Conservation (phyloP, 2,113 vertebrate species). For the Eudorcas thomsonii region DNA sequence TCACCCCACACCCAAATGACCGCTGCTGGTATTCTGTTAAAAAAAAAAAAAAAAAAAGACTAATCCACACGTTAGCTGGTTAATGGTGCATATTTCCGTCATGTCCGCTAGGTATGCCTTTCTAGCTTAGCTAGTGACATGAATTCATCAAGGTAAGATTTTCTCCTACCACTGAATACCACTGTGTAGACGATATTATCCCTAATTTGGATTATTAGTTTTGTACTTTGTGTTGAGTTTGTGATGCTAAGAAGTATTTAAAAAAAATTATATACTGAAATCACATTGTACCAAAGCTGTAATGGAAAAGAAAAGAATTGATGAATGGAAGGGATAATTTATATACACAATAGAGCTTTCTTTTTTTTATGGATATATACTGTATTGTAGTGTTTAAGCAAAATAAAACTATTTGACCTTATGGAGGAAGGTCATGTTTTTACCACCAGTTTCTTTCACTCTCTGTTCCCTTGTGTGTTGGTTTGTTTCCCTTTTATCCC, state of each 20-base stretch:
- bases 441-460: slow-evolving; percentile 78
- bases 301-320: slow-evolving; percentile 77
- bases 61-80: slow-evolving; percentile 82
- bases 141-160: slow-evolving; percentile 88
- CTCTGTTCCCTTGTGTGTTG: slow-evolving; percentile 59
- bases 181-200: slow-evolving; percentile 89
- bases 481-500: background rate
- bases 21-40: slow-evolving; percentile 83
- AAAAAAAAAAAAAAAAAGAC: slow-evolving; percentile 66
- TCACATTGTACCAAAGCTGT: slow-evolving; percentile 89
- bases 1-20: slow-evolving; percentile 72
- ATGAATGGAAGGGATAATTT: slow-evolving; percentile 88
- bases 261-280: slow-evolving; percentile 82
- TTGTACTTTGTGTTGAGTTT: slow-evolving; percentile 91
- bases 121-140: slow-evolving; percentile 88
- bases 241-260: slow-evolving; percentile 88
- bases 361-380: slow-evolving; percentile 86
- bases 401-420: slow-evolving; percentile 89
- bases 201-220: slow-evolving; percentile 87
- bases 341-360: slow-evolving; percentile 87
- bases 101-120: slow-evolving; percentile 86
- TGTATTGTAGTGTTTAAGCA: slow-evolving; percentile 89
- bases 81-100: slow-evolving; percentile 89
- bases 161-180: slow-evolving; percentile 89
- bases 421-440: slow-evolving; percentile 87